A percentile compares a stretch with the other conserved stretches of the same genome.
These are phyloP conservation scores for Idaea straminata DNA, from an alignment of 2,888 invertebrate genomes.

Conservation along the genomic window DNA sequence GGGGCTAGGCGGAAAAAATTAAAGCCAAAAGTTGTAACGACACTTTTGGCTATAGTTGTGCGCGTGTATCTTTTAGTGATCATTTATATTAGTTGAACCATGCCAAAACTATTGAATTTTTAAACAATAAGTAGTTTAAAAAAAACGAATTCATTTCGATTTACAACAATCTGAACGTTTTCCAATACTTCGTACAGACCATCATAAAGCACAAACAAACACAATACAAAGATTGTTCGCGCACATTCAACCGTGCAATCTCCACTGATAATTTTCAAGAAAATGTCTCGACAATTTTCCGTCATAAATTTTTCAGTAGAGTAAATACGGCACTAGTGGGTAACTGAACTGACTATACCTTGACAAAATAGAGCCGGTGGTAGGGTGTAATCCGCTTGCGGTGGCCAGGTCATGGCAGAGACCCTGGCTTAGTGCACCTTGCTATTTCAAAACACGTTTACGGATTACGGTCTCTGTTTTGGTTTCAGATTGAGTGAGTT, in stretches of 20 bases:
- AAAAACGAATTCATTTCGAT: neutral
- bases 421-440: conserved; percentile 27
- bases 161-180: conserved; percentile 7
- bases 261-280: conserved; percentile 4
- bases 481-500: conserved; percentile 11
- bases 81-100: too few relatives aligned
- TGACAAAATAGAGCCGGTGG: conserved; percentile 43
- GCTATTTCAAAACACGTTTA: conserved; percentile 30
- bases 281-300: conserved; percentile 15
- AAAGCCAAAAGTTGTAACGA: too few relatives aligned
- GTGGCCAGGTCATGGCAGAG: conserved; percentile 38
- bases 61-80: too few relatives aligned
- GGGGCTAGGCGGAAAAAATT: too few relatives aligned
- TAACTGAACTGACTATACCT: conserved; percentile 34
- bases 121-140: neutral
- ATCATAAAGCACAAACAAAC: neutral
- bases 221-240: neutral
- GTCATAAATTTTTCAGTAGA: conserved; percentile 25
- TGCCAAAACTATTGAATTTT: too few relatives aligned
- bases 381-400: conserved; percentile 53
- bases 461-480: conserved; percentile 21
- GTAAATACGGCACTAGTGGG: conserved; percentile 20
- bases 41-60: too few relatives aligned
- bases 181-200: neutral
- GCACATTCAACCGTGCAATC: neutral